A percentile compares a stretch with the other conserved stretches of the same genome.
Evolutionary conservation across 2,113 vertebrate genomes (phyloP).

Genomic region (Gavialis gangeticus): DNA sequence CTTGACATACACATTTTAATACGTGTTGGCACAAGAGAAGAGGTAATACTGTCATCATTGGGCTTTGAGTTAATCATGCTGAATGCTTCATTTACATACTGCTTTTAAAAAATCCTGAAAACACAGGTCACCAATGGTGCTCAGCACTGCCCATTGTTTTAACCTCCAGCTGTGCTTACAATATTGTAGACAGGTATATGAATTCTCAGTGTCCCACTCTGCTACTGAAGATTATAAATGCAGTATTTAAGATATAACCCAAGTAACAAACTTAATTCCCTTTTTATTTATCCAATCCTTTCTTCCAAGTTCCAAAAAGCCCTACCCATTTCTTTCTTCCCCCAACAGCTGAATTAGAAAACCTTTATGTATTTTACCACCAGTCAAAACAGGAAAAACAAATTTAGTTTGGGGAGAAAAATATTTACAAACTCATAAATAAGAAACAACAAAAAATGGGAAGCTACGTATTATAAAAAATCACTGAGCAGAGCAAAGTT

Average conservation of each 20-base stretch:
- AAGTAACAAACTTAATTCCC: background rate
- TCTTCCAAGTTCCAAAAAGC: background rate
- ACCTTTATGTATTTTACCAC: background rate
- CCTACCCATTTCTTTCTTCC: background rate
- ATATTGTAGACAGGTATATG: background rate
- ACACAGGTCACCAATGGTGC: background rate
- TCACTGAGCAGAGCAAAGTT: fast-evolving
- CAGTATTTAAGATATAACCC: background rate
- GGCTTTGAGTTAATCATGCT: background rate
- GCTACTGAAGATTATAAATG: background rate
- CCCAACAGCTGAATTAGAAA: background rate
- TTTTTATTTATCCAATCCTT: fast-evolving
- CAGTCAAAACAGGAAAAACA: background rate
- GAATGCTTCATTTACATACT: background rate
- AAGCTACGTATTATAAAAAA: background rate
- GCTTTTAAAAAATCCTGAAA: background rate
- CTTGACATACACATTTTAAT: background rate
- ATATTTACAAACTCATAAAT: background rate
- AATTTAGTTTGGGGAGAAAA: background rate
- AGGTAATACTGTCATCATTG: background rate
- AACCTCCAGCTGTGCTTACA: background rate
- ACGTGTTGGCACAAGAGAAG: background rate
- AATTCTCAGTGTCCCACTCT: background rate
- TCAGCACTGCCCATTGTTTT: background rate
- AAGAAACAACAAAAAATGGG: background rate